Percentiles rank a stretch among this genome's conserved stretches.
These are phyloP conservation scores for Archips xylosteana DNA, from an alignment of 2,888 invertebrate species.

Conservation along the genomic window DNA sequence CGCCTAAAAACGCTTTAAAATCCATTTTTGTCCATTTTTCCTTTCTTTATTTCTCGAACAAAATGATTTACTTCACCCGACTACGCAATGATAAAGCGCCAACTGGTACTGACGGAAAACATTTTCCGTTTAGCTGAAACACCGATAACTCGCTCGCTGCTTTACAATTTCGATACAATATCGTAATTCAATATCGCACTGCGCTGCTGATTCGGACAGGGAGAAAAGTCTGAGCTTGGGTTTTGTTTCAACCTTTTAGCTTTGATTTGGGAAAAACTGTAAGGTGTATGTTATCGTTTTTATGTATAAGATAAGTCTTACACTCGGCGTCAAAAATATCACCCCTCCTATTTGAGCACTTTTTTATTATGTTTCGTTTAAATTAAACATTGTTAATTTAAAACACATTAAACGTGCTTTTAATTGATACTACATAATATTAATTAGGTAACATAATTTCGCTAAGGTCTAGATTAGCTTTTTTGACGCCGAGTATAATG, in stretches of 20 bases:
- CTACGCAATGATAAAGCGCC: constrained; percentile 20
- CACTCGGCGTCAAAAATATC: too few species aligned
- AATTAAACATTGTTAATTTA: too few species aligned
- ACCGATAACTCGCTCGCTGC: constrained; percentile 26
- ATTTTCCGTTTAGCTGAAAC: constrained; percentile 35
- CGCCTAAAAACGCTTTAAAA: background rate
- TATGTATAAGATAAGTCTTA: too few species aligned
- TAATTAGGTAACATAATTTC: too few species aligned
- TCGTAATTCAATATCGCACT: constrained; percentile 21
- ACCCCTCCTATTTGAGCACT: too few species aligned
- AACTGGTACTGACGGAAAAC: constrained; percentile 37
- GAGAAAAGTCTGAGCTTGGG: background rate
- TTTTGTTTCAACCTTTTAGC: background rate
- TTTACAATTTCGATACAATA: constrained; percentile 43
- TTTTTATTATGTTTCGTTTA: too few species aligned
- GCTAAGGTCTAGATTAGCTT: too few species aligned
- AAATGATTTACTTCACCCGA: background rate
- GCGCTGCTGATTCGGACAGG: background rate
- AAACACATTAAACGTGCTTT: too few species aligned
- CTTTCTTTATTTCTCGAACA: background rate
- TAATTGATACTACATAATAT: too few species aligned
- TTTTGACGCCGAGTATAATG: too few species aligned
- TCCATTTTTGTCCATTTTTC: background rate
- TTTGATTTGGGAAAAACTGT: too few species aligned
- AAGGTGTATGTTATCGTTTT: too few species aligned